Evolutionary conservation across 2,888 invertebrate species (phyloP).

Genomic region (Nesidiocoris tenuis): DNA sequence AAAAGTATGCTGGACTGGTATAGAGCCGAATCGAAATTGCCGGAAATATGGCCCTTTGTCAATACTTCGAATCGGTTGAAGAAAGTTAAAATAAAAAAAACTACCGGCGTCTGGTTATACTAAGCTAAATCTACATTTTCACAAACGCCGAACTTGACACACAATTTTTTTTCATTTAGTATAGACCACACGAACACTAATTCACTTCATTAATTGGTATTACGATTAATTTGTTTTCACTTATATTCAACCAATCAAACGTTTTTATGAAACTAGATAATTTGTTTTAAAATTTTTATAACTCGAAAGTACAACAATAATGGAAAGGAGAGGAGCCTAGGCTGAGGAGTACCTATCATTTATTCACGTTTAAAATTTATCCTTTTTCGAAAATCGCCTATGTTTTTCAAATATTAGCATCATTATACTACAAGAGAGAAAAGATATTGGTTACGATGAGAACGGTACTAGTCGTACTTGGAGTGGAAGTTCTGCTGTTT

Average conservation of each 20-base stretch:
- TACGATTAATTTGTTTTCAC: slow-evolving; percentile 1
- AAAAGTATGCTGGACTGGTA: too few species aligned
- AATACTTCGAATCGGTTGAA: background rate
- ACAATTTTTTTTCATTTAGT: slow-evolving; percentile 4
- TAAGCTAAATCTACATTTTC: slow-evolving; percentile 16
- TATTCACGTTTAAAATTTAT: too few species aligned
- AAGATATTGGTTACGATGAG: background rate
- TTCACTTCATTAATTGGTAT: slow-evolving; percentile 1
- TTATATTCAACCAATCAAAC: slow-evolving; percentile 15
- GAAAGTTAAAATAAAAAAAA: background rate
- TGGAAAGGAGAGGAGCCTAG: slow-evolving; percentile 23
- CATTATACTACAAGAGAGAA: background rate
- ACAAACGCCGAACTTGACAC: slow-evolving; percentile 15
- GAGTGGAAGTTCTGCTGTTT: slow-evolving; percentile 21
- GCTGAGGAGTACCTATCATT: background rate
- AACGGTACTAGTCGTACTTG: slow-evolving; percentile 30
- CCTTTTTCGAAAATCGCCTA: background rate
- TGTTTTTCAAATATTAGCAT: background rate
- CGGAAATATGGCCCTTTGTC: too few species aligned
- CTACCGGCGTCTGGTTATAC: background rate
- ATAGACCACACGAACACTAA: slow-evolving; percentile 12
- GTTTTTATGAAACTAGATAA: slow-evolving; percentile 15
- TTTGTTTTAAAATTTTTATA: slow-evolving; percentile 2
- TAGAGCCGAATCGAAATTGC: background rate
- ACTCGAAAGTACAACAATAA: slow-evolving; percentile 7